These are phyloP conservation scores for Felis catus DNA, from an alignment of 2,113 vertebrate species.

Conservation along the genomic window DNA sequence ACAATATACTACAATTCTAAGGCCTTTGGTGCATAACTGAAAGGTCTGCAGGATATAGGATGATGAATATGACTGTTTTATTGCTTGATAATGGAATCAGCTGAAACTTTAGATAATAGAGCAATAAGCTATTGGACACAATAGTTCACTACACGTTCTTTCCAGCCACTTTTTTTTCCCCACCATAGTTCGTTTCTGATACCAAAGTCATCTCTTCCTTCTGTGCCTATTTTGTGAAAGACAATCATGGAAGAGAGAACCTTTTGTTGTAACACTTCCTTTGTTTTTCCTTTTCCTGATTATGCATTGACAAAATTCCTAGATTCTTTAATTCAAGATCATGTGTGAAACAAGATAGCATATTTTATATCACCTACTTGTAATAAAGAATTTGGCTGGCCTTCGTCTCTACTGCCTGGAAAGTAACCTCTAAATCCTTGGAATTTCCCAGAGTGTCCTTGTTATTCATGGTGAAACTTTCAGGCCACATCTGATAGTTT, in stretches of 20 bases:
- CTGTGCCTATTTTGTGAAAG: background rate
- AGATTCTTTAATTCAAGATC: background rate
- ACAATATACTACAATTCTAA: background rate
- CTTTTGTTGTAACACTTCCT: background rate
- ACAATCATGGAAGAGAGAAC: background rate
- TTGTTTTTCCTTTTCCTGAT: background rate
- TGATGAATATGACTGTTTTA: background rate
- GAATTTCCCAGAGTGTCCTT: background rate
- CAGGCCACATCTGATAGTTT: background rate
- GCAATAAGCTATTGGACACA: background rate
- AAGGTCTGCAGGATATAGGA: background rate
- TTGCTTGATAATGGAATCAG: background rate
- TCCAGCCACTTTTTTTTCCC: background rate
- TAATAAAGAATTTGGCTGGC: background rate
- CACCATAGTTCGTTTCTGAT: background rate
- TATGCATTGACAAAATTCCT: background rate
- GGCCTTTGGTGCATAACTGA: background rate
- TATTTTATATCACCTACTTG: background rate
- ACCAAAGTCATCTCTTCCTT: background rate
- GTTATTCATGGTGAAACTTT: background rate
- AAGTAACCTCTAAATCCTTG: background rate
- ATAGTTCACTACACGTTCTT: background rate
- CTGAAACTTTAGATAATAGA: background rate
- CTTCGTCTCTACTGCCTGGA: background rate
- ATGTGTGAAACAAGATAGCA: background rate